Evolutionary conservation across 2,113 vertebrate genomes (phyloP).

Genomic region (Festucalex cinctus): DNA sequence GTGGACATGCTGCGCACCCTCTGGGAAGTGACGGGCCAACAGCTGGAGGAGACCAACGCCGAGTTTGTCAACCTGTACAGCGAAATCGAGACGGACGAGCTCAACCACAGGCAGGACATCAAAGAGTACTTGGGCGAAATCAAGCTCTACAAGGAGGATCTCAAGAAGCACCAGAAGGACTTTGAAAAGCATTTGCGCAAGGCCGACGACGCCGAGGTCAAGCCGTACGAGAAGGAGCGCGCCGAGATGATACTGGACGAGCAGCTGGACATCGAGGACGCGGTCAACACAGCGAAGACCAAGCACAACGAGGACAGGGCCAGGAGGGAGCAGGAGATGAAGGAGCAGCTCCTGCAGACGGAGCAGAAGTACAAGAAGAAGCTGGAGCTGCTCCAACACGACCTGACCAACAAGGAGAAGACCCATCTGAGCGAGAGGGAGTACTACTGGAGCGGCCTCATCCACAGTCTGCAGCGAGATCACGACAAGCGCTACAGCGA

Average conservation of each 20-base stretch:
- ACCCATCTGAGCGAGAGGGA: slow-evolving; percentile 7
- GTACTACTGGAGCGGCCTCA: slow-evolving; percentile 4
- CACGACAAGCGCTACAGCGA: slow-evolving; percentile 4
- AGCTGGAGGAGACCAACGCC: slow-evolving; percentile 2
- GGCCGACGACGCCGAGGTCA: background rate
- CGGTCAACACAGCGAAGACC: background rate
- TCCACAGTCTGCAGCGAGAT: slow-evolving; percentile 7
- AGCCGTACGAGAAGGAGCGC: slow-evolving; percentile 8
- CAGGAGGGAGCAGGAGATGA: background rate
- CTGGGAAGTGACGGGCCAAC: slow-evolving; percentile 4
- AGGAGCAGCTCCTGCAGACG: slow-evolving; percentile 1
- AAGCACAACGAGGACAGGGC: slow-evolving; percentile 7
- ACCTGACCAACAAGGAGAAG: slow-evolving; percentile 11
- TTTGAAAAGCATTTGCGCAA: background rate
- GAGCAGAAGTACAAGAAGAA: slow-evolving; percentile 10
- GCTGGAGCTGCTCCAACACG: slow-evolving; percentile 7
- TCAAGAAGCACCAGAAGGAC: slow-evolving; percentile 2
- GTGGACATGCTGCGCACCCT: slow-evolving; percentile 8
- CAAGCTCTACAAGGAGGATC: slow-evolving; percentile 5
- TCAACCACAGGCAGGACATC: slow-evolving; percentile 7
- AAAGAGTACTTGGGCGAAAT: slow-evolving; percentile 10
- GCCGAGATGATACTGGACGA: slow-evolving; percentile 3
- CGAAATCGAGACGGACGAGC: slow-evolving; percentile 5
- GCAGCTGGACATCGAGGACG: slow-evolving; percentile 6
- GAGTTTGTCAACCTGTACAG: background rate